phyloP scores from a whole-genome alignment of 37 sponge, comb jelly and placozoan genomes.

The Spongilla lacustris region DNA sequence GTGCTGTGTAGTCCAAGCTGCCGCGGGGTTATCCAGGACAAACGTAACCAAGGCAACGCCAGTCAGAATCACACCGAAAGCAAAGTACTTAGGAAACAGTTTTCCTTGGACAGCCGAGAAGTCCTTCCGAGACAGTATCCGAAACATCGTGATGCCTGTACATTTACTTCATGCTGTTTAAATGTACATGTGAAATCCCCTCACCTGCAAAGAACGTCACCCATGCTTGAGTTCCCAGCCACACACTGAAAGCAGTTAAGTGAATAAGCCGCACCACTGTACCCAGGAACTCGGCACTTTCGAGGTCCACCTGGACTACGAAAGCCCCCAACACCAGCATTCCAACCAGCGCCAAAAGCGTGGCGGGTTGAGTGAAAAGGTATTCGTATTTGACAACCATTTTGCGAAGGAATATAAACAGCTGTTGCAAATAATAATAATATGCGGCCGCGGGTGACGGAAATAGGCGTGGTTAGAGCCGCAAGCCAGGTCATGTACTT shows the following conservation, averaged over 20 bases:
- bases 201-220: constrained; percentile 78
- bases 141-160: constrained; percentile 73
- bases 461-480: no score
- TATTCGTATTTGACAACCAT: constrained; percentile 63
- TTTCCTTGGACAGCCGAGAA: constrained; percentile 84
- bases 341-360: constrained; percentile 44
- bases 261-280: constrained; percentile 29
- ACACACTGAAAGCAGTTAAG: constrained; percentile 27
- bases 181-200: neutral
- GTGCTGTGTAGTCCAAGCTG: constrained; percentile 30
- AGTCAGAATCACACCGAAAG: constrained; percentile 47
- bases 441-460: no score
- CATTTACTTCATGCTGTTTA: neutral
- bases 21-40: constrained; percentile 50
- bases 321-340: constrained; percentile 25
- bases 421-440: neutral
- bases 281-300: neutral
- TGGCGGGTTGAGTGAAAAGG: constrained; percentile 54
- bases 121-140: constrained; percentile 71
- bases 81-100: constrained; percentile 81
- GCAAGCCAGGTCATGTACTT: no score
- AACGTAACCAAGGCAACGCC: constrained; percentile 50
- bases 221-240: constrained; percentile 70
- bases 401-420: neutral
- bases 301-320: neutral